phyloP scores from a whole-genome alignment of 2,797 vertebrate genomes.

The Dipus sagitta region DNA sequence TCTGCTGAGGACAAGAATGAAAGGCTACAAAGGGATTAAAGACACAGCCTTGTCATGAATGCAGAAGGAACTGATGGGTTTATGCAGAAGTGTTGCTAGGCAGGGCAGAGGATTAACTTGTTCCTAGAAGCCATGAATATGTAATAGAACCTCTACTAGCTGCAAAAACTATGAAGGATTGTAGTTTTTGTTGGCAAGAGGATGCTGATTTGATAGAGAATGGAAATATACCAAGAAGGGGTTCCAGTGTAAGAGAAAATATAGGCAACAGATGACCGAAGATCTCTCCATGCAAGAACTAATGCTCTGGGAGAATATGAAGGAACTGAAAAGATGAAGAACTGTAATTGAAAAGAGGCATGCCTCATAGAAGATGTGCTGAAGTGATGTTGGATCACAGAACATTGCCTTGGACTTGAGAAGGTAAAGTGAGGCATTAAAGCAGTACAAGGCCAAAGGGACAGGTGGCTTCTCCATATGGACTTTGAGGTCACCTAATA shows the following conservation, averaged over 20 bases:
- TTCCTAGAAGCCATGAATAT: not conserved
- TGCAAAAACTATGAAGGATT: not conserved
- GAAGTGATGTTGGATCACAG: too few relatives aligned
- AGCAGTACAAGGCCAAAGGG: not conserved
- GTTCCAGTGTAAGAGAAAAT: not conserved
- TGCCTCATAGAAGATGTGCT: not conserved
- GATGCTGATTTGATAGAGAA: not conserved
- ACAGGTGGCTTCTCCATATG: not conserved
- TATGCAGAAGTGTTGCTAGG: not conserved
- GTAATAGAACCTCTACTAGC: not conserved
- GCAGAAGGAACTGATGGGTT: not conserved
- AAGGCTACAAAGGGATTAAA: not conserved
- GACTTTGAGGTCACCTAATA: conserved; percentile 11
- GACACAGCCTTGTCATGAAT: not conserved
- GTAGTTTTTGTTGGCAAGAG: not conserved
- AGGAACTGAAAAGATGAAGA: not conserved
- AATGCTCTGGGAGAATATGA: rapidly evolving
- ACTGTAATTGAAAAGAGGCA: rapidly evolving
- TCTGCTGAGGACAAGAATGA: not conserved
- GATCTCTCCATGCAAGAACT: not conserved
- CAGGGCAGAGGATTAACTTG: not conserved
- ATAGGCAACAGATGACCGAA: not conserved
- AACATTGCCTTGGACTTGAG: not conserved
- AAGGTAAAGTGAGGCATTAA: not conserved
- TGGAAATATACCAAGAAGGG: not conserved